phyloP scores from a whole-genome alignment of 1,140 invertebrate genomes.

The Dendroctonus ponderosae region DNA sequence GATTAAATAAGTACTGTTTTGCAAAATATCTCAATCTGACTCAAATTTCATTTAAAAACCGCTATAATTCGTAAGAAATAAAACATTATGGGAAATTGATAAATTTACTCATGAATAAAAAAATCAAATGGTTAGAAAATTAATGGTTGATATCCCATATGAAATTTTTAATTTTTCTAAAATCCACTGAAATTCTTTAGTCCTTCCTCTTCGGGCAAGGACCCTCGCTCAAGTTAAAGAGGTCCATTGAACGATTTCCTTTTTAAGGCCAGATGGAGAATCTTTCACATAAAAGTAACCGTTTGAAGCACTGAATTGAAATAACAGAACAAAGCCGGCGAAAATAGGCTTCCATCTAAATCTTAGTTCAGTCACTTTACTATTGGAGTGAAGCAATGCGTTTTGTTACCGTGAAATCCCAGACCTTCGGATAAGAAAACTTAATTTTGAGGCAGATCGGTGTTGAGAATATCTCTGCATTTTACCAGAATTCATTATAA shows the following conservation, averaged over 20 bases:
- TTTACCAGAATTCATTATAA: no score
- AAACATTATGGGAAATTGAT: no score
- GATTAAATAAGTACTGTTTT: no score
- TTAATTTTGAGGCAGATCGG: no score
- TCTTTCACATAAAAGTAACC: conserved; percentile 22
- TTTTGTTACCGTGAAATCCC: neutral
- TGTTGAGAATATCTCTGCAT: no score
- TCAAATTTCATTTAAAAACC: no score
- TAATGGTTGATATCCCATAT: no score
- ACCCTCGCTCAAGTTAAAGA: conserved; percentile 11
- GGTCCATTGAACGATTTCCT: conserved; percentile 14
- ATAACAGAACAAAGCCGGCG: conserved; percentile 10
- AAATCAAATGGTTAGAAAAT: no score
- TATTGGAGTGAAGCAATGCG: conserved; percentile 5
- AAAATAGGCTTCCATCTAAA: conserved; percentile 16
- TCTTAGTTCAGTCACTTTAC: conserved; percentile 10
- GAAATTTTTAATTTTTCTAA: neutral
- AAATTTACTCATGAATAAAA: no score
- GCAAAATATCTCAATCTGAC: no score
- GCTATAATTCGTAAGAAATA: no score
- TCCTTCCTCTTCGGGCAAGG: conserved; percentile 2
- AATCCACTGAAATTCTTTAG: conserved; percentile 12
- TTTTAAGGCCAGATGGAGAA: conserved; percentile 15
- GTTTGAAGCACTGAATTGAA: conserved; percentile 17
- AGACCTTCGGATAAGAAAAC: no score